Percentiles rank a stretch among this genome's conserved stretches.
Conservation (phyloP, 1,140 invertebrate genomes). For the Cotesia glomerata region DNA sequence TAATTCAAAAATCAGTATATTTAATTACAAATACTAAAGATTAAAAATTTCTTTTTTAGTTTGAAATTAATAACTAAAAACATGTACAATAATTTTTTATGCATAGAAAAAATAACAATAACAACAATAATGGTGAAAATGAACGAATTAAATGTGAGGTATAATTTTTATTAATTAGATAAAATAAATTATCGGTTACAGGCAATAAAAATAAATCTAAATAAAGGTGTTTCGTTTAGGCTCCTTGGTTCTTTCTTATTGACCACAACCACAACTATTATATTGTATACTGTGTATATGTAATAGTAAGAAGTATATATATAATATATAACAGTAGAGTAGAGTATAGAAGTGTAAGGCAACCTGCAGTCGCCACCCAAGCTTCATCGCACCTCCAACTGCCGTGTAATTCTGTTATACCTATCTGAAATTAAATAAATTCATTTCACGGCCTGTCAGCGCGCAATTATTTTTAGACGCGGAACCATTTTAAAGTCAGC, state of each 20-base stretch:
- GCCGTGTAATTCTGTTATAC: constrained; percentile 63
- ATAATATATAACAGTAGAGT: constrained; percentile 10
- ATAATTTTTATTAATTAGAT: neutral
- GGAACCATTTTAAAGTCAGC: constrained; percentile 53
- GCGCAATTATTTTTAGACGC: constrained; percentile 63
- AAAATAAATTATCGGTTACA: neutral
- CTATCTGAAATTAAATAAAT: constrained; percentile 65
- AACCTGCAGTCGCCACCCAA: constrained; percentile 48
- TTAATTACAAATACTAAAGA: no score
- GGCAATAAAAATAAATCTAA: neutral
- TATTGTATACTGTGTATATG: no score
- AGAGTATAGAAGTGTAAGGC: constrained; percentile 20
- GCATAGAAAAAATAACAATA: no score
- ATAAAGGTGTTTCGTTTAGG: no score
- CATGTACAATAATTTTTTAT: no score
- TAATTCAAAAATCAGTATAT: no score
- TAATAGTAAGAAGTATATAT: neutral
- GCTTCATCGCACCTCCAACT: constrained; percentile 60
- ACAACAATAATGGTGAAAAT: neutral
- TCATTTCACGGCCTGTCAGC: constrained; percentile 65
- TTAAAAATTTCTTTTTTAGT: no score
- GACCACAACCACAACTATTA: no score
- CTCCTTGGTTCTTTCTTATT: no score
- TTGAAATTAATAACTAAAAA: no score
- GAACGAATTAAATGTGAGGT: neutral